Evolutionary conservation across 2,888 invertebrate species (phyloP).

Genomic region (Salticus scenicus): DNA sequence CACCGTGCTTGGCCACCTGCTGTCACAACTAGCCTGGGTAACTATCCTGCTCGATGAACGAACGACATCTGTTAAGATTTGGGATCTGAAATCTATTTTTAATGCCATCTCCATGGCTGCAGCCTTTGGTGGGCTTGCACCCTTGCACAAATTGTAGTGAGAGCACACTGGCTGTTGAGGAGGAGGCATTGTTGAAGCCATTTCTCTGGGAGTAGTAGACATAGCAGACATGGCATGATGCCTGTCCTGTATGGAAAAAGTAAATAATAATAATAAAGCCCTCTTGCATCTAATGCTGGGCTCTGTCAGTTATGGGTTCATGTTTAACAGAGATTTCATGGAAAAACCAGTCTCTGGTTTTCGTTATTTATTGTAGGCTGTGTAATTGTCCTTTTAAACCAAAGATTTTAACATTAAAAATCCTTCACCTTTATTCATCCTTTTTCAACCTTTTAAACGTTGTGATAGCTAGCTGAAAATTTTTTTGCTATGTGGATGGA

Average conservation of each 20-base stretch:
- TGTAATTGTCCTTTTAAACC: constrained; percentile 56
- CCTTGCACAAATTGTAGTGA: constrained; percentile 66
- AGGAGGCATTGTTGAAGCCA: constrained; percentile 52
- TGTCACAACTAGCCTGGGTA: constrained; percentile 60
- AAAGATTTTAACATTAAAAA: constrained; percentile 63
- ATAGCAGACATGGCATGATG: constrained; percentile 59
- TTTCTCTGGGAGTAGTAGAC: constrained; percentile 66
- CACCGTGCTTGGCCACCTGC: constrained; percentile 59
- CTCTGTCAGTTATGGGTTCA: constrained; percentile 48
- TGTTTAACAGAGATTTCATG: constrained; percentile 59
- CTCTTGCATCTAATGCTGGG: constrained; percentile 45
- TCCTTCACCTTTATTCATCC: background rate
- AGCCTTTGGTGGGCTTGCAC: constrained; percentile 60
- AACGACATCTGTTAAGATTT: constrained; percentile 9
- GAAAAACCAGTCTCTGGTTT: constrained; percentile 37
- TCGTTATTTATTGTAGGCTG: constrained; percentile 48
- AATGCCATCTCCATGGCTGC: constrained; percentile 66
- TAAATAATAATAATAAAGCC: too few species aligned
- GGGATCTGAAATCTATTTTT: constrained; percentile 46
- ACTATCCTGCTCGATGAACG: constrained; percentile 69
- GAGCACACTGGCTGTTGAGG: constrained; percentile 65
- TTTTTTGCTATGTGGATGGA: constrained; percentile 35
- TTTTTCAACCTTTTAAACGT: constrained; percentile 58
- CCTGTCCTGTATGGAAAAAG: constrained; percentile 64
- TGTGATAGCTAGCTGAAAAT: constrained; percentile 60